These are phyloP conservation scores for Acropternis orthonyx DNA, from an alignment of 2,797 vertebrate genomes.

Conservation along the genomic window DNA sequence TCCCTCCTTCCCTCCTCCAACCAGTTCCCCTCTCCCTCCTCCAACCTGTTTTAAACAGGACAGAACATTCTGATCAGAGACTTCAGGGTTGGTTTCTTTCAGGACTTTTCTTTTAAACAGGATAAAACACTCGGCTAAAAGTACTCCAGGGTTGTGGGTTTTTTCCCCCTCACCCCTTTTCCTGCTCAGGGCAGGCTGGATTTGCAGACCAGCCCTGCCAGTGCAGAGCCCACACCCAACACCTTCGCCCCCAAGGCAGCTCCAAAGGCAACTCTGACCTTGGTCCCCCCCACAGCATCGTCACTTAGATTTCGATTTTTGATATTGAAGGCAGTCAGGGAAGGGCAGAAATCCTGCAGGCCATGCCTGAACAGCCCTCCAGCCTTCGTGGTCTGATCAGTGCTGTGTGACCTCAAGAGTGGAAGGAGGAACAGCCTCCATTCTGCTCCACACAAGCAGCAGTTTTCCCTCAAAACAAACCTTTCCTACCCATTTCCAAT, in stretches of 20 bases:
- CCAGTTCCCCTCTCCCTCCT: no score
- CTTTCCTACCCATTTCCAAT: background rate
- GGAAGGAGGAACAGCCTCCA: background rate
- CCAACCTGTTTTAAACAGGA: no score
- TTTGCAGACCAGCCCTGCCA: background rate
- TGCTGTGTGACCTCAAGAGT: background rate
- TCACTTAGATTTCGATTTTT: background rate
- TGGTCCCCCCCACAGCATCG: rapidly evolving
- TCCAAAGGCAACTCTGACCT: background rate
- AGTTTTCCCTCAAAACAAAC: background rate
- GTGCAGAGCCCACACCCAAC: no score
- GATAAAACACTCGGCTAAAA: background rate
- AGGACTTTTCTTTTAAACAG: background rate
- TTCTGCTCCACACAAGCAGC: background rate
- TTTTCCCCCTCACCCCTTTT: background rate
- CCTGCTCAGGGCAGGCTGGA: background rate
- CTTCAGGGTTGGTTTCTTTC: background rate
- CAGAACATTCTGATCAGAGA: no score
- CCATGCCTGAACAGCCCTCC: background rate
- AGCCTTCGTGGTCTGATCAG: rapidly evolving
- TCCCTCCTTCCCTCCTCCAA: no score
- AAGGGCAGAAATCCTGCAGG: background rate
- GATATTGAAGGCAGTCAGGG: background rate
- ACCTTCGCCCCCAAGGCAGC: rapidly evolving
- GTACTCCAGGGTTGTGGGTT: background rate